These are phyloP conservation scores for Anolis sagrei DNA, from an alignment of 2,113 vertebrate genomes.

Conservation along the genomic window DNA sequence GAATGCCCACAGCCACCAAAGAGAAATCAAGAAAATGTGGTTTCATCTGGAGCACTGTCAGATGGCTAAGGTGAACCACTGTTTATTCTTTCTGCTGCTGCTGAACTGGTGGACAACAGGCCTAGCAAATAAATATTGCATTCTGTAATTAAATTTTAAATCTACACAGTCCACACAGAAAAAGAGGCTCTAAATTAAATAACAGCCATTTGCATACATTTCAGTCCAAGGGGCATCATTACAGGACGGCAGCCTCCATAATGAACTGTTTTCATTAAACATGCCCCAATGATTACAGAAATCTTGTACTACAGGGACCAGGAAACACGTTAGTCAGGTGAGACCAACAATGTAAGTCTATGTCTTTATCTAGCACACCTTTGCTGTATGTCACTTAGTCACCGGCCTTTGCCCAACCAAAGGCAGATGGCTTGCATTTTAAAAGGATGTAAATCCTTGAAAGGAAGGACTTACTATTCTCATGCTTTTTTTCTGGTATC, in stretches of 20 bases:
- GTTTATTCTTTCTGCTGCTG: slow-evolving; percentile 15
- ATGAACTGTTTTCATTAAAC: slow-evolving; percentile 68
- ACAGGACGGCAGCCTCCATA: slow-evolving; percentile 55
- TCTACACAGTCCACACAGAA: slow-evolving; percentile 54
- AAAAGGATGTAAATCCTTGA: neutral
- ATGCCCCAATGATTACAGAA: slow-evolving; percentile 45
- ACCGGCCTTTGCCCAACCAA: slow-evolving; percentile 14
- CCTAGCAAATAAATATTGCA: slow-evolving; percentile 57
- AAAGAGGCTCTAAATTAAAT: slow-evolving; percentile 64
- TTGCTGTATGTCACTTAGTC: slow-evolving; percentile 17
- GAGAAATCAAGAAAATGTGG: too few species aligned
- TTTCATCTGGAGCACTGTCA: slow-evolving; percentile 26
- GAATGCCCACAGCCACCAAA: too few species aligned
- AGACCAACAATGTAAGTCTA: slow-evolving; percentile 59
- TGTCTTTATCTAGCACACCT: slow-evolving; percentile 32
- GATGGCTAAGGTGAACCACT: slow-evolving; percentile 9
- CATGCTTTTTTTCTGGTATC: neutral
- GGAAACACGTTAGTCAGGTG: slow-evolving; percentile 30
- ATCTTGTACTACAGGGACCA: slow-evolving; percentile 10
- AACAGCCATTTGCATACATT: slow-evolving; percentile 66
- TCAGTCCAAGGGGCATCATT: slow-evolving; percentile 56
- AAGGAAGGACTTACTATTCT: neutral
- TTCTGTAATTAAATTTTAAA: slow-evolving; percentile 71
- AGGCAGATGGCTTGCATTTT: neutral
- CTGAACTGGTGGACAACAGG: slow-evolving; percentile 7